Evolutionary conservation across 2,113 vertebrate genomes (phyloP), one percentile per base, ranked within the genome.

Genomic region (Mystacornis crossleyi): DNA sequence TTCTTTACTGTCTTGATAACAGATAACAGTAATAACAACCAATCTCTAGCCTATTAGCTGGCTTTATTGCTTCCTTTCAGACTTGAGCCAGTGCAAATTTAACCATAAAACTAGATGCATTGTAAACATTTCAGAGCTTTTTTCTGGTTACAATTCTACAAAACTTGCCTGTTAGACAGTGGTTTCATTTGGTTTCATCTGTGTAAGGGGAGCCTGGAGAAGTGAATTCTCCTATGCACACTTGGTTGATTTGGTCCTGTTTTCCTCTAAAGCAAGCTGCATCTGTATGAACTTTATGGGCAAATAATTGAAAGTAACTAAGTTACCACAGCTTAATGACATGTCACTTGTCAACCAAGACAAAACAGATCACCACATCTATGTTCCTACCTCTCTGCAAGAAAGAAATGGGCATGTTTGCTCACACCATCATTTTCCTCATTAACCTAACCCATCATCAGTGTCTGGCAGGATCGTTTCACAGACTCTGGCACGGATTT

Each of bases 261-360:
- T 90, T 95, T 93, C 4, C 69, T 50, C 25, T 47, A 73, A 80
- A 77, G 10, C 15, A 57, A 83, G 28, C 13, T 66, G 50, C 19
- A 89, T 78, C 38, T 73, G 42, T 20, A 15, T 0, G 2, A 45
- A 81, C 18, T 70, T 83, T 42, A 50, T 29, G 8, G 15, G 15
- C 18, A 86, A 78, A 91, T 91, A 86, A 81, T 89, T 83, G n/a
- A 77, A 89, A 83, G 83, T 89, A 95, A 50, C 64, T 70, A 93
- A 77, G 72, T 62, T 83, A 89, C 77, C 47, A 50, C 16, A 50
- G 45, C 29, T 89, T 95, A 94, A 91, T 78, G 64, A 78, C 25
- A 50, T 25, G 14, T 1, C 8, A 14, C 42, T 43, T 66, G 45
- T 54, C 51, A 73, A 3, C 21, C 40, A 47, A 81, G 15, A 13